Percentiles rank a stretch among this genome's conserved stretches.
phyloP scores from a whole-genome alignment of 2,797 vertebrate species.

The Sparus aurata region DNA sequence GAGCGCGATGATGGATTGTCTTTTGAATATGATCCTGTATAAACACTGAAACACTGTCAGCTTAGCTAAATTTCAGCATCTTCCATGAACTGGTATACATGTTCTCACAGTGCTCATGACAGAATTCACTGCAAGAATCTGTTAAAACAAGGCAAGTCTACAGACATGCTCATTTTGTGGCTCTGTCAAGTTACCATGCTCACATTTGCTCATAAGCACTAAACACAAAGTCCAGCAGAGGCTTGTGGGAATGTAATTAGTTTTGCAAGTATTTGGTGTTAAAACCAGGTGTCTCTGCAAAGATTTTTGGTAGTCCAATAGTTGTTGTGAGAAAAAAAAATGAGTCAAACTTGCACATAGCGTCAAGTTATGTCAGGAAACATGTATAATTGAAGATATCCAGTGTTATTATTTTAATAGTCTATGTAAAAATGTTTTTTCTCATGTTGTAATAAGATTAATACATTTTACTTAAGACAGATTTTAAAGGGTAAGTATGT shows the following conservation, averaged over 20 bases:
- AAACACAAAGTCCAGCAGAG: neutral
- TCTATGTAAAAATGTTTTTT: neutral
- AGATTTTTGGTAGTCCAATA: neutral
- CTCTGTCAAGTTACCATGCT: neutral
- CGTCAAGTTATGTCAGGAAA: neutral
- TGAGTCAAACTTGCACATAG: too few species aligned
- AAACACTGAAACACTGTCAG: conserved; percentile 22
- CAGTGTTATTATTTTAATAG: too few species aligned
- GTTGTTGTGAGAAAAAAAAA: too few species aligned
- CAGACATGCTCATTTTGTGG: neutral
- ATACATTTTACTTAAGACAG: too few species aligned
- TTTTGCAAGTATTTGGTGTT: neutral
- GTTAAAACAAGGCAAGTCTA: neutral
- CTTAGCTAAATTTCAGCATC: conserved; percentile 4
- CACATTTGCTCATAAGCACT: neutral
- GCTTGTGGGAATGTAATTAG: neutral
- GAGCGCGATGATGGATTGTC: conserved; percentile 37
- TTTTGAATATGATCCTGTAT: conserved; percentile 7
- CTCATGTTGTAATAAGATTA: neutral
- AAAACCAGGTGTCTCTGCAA: neutral
- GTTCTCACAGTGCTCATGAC: neutral
- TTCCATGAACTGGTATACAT: neutral
- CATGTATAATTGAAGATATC: neutral
- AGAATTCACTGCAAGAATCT: neutral
- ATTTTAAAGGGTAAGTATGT: too few species aligned